Evolutionary conservation across 2,797 vertebrate species (phyloP), one percentile per base, ranked within the genome.

Genomic region (Rhodeus uyekii): DNA sequence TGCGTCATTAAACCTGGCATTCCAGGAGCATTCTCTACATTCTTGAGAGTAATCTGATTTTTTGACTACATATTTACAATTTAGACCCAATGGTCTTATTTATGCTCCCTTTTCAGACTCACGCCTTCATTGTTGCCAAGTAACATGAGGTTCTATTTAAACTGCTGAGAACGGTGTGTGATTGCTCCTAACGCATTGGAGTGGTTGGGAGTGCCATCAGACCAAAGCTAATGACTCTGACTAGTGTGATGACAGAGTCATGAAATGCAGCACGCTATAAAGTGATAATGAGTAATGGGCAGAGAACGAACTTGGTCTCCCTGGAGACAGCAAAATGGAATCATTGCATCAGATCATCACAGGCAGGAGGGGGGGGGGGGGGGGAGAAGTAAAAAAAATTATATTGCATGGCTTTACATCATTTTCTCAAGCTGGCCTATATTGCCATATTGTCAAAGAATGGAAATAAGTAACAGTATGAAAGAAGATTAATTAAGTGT

Each of bases 351-450:
- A 88, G 68, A 80, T 81, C 76, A 85, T 65, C 44, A 81, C 36
- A 68, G 50, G 14, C n/a, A 42, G n/a, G 19, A 32, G 36, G 10
- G 29, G 64, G 36, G n/a, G 42, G 19, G 36, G 36, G 10, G 29
- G 64, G 36, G n/a, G 42, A 42, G 46, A 38, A 6, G 18, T 19
- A 83, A 75, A 77, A 24, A 76, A 67, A 82, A 77, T 53, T 6
- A 69, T 69, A 78, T 89, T 90, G 86, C 90, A 78, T 76, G 39
- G 46, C 55, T 89, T 90, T 90, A 87, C 89, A 90, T 90, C 89
- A 90, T 86, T 85, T 84, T 78, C 44, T 82, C 67, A 85, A 75
- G 72, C 69, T 63, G 78, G 53, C 46, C 32, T 69, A 73, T 55
- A 53, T 69, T 63, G 58, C 58, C 58, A 73, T 63, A 34, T 60